These are phyloP conservation scores for Eupeodes latifasciatus DNA, from an alignment of 2,888 invertebrate species.

Conservation along the genomic window DNA sequence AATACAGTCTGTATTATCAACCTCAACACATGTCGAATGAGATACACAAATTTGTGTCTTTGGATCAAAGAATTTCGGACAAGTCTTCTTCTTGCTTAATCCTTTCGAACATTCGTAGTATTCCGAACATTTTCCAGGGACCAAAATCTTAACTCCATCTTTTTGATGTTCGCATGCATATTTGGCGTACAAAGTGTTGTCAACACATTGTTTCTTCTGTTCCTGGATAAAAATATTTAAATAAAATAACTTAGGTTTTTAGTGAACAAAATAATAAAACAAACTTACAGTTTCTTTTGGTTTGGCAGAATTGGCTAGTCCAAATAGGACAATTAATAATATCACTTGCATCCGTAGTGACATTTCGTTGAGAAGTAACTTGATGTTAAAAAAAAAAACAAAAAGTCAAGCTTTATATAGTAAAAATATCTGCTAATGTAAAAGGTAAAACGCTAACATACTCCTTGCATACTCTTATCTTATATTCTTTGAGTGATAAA, in stretches of 20 bases:
- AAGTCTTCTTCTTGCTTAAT: constrained; percentile 72
- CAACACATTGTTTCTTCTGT: constrained; percentile 62
- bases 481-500: no score
- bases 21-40: constrained; percentile 79
- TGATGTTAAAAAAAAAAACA: neutral
- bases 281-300: neutral
- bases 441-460: no score
- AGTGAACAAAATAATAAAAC: neutral
- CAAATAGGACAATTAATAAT: neutral
- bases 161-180: constrained; percentile 78
- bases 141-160: constrained; percentile 80
- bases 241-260: neutral
- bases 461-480: no score
- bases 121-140: constrained; percentile 81
- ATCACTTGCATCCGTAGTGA: neutral
- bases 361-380: neutral
- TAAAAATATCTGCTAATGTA: no score
- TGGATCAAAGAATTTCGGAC: constrained; percentile 79
- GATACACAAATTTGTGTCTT: constrained; percentile 78
- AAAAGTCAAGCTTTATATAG: neutral
- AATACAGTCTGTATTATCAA: constrained; percentile 58
- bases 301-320: neutral
- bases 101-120: constrained; percentile 80
- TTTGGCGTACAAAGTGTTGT: constrained; percentile 79
- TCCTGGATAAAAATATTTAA: neutral